A percentile compares a stretch with the other conserved stretches of the same genome.
These are phyloP conservation scores for Rhinophrynus dorsalis DNA, from an alignment of 2,797 vertebrate species.

Conservation along the genomic window DNA sequence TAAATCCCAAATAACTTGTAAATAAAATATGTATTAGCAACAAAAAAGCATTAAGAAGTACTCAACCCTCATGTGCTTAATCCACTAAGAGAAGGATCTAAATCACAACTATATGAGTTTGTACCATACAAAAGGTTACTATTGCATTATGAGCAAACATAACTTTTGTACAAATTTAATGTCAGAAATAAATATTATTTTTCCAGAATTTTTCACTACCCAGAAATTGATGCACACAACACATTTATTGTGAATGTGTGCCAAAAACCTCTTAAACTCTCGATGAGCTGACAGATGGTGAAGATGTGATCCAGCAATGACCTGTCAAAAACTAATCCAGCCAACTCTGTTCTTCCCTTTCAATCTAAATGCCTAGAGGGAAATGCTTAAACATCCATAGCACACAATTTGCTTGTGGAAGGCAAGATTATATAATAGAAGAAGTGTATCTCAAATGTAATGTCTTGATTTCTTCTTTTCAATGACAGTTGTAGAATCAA, in stretches of 20 bases:
- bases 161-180: background rate
- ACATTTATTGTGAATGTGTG: background rate
- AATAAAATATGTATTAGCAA: no score
- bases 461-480: constrained; percentile 33
- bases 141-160: background rate
- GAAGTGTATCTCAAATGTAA: constrained; percentile 36
- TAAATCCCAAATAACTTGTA: no score
- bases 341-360: constrained; percentile 39
- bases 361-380: constrained; percentile 42
- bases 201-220: constrained; percentile 20
- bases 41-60: no score
- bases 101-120: no score
- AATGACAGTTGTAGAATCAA: constrained; percentile 32
- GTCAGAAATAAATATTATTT: constrained; percentile 7
- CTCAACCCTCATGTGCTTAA: no score
- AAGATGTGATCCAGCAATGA: constrained; percentile 42
- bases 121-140: no score
- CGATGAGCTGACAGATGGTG: constrained; percentile 50
- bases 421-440: constrained; percentile 37
- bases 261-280: constrained; percentile 27
- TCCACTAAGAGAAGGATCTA: no score
- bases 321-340: constrained; percentile 46
- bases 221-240: constrained; percentile 15
- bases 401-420: constrained; percentile 44
- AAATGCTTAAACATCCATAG: constrained; percentile 51